These are phyloP conservation scores for Amblyornis subalaris DNA, from an alignment of 2,113 vertebrate species.

Conservation along the genomic window DNA sequence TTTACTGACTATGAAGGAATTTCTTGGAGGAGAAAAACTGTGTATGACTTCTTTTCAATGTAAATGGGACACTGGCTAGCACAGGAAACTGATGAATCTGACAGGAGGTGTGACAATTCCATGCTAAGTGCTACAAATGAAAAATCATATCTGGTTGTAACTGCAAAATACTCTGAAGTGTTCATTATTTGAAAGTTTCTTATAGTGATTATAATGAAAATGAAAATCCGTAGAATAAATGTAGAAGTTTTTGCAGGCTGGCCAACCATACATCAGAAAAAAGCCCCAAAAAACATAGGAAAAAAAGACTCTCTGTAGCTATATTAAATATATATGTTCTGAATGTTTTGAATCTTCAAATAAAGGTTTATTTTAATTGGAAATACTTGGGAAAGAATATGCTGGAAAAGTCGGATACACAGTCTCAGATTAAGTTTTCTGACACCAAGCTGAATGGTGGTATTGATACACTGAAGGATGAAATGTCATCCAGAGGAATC, in stretches of 20 bases:
- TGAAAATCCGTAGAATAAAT: background rate
- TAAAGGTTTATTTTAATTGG: background rate
- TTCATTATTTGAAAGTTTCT: background rate
- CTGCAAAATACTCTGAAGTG: background rate
- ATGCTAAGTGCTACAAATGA: background rate
- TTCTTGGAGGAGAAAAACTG: background rate
- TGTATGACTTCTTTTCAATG: background rate
- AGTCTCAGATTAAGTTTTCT: background rate
- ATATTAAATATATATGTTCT: background rate
- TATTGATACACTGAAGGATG: background rate
- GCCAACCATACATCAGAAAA: accelerated
- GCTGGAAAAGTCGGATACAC: background rate
- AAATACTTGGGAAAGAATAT: background rate
- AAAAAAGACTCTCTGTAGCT: accelerated
- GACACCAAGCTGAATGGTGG: background rate
- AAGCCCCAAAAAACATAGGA: background rate
- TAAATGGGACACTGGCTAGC: background rate
- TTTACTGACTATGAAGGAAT: background rate
- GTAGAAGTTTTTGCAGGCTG: background rate
- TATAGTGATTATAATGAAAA: background rate
- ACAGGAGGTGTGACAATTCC: background rate
- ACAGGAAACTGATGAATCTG: background rate
- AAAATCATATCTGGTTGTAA: background rate
- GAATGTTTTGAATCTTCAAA: background rate
- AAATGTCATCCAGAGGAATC: background rate